Evolutionary conservation across 1,140 invertebrate species (phyloP).

Genomic region (Sogatella furcifera): DNA sequence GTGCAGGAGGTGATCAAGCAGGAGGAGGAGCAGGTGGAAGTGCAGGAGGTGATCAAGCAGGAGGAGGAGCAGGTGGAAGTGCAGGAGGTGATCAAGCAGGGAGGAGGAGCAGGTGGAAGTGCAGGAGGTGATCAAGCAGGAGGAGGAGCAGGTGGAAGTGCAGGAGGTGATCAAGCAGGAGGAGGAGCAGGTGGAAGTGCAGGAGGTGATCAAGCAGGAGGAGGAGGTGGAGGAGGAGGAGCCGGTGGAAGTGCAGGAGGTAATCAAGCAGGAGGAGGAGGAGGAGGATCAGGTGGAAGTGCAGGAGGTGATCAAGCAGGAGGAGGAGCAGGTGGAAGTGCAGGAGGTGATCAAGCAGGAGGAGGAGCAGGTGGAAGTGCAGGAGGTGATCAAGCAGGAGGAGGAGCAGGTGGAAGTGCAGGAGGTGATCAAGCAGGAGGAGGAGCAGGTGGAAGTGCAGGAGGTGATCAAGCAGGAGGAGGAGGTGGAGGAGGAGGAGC

Average conservation of each 20-base stretch:
- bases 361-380: neutral
- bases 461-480: neutral
- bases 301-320: neutral
- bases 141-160: too few relatives aligned
- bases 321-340: neutral
- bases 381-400: neutral
- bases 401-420: neutral
- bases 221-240: neutral
- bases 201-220: too few relatives aligned
- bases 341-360: neutral
- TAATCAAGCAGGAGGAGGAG: neutral
- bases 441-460: neutral
- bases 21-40: too few relatives aligned
- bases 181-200: too few relatives aligned
- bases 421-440: too few relatives aligned
- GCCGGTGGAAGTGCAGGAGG: neutral
- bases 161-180: too few relatives aligned
- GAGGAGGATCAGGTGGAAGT: neutral
- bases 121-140: too few relatives aligned
- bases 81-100: too few relatives aligned
- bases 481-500: constrained; percentile 1
- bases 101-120: too few relatives aligned
- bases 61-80: too few relatives aligned
- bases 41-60: too few relatives aligned
- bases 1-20: too few relatives aligned